phyloP scores from a whole-genome alignment of 2,113 vertebrate species.

The Seriola rivoliana region DNA sequence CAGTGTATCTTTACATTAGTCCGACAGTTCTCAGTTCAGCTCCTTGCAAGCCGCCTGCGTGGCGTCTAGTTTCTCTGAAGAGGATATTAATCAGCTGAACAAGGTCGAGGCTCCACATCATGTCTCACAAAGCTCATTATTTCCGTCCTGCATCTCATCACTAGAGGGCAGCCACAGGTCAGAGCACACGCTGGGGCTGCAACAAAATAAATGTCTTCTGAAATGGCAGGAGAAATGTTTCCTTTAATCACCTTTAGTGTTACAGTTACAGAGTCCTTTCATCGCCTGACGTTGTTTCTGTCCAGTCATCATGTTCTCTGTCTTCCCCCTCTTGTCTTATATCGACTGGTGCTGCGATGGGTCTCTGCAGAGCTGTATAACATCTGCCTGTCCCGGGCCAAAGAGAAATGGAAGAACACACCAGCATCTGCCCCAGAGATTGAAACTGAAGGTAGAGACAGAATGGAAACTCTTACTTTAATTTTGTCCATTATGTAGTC shows the following conservation, averaged over 20 bases:
- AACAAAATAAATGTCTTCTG: neutral
- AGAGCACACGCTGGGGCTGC: neutral
- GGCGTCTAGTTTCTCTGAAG: neutral
- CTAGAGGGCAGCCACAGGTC: constrained; percentile 52
- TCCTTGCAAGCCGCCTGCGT: neutral
- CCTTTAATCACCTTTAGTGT: constrained; percentile 14
- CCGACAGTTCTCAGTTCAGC: neutral
- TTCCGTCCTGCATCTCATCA: constrained; percentile 28
- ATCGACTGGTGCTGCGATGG: constrained; percentile 19
- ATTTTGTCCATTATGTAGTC: neutral
- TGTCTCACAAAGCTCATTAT: neutral
- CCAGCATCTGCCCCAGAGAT: constrained; percentile 82
- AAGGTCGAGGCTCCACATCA: neutral
- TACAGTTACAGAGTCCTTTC: constrained; percentile 2
- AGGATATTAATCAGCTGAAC: neutral
- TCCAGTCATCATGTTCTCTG: constrained; percentile 1
- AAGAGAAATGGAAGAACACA: constrained; percentile 90
- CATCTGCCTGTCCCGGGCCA: constrained; percentile 93
- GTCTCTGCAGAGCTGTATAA: constrained; percentile 89
- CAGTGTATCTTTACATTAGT: too few species aligned
- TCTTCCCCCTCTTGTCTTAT: neutral
- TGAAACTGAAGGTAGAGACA: constrained; percentile 89
- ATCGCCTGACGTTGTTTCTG: neutral
- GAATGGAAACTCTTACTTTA: neutral
- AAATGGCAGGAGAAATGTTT: neutral